These are phyloP conservation scores for Ophion slaviceki DNA, from an alignment of 2,888 invertebrate genomes.

Conservation along the genomic window DNA sequence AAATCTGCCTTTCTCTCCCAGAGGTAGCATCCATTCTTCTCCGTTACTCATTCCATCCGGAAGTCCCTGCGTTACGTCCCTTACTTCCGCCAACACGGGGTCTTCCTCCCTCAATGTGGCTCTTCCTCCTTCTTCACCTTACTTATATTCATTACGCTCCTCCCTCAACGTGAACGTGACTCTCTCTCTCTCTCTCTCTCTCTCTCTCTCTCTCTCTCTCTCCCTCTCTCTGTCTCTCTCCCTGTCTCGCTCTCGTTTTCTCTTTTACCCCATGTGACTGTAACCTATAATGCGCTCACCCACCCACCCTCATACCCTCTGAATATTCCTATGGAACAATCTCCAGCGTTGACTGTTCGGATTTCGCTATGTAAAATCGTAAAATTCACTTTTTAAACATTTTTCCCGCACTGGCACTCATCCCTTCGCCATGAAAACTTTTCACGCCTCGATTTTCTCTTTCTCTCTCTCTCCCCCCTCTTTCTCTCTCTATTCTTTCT, in stretches of 20 bases:
- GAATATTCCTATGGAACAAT: slow-evolving; percentile 43
- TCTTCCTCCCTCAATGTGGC: slow-evolving; percentile 26
- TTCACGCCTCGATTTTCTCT: slow-evolving; percentile 39
- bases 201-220: background rate
- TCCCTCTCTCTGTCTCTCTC: slow-evolving; percentile 1
- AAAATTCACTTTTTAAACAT: slow-evolving; percentile 66
- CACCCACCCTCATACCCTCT: slow-evolving; percentile 38
- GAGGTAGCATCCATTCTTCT: slow-evolving; percentile 52
- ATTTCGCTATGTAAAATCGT: slow-evolving; percentile 63
- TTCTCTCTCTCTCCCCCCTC: background rate
- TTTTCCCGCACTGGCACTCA: slow-evolving; percentile 51
- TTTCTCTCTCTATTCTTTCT: background rate
- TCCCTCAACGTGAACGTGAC: slow-evolving; percentile 38
- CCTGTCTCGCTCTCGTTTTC: slow-evolving; percentile 1
- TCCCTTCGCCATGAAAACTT: slow-evolving; percentile 57
- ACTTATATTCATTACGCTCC: slow-evolving; percentile 51
- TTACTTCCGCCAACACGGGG: slow-evolving; percentile 19
- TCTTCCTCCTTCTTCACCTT: slow-evolving; percentile 46
- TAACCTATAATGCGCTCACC: slow-evolving; percentile 28
- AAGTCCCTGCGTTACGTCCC: slow-evolving; percentile 31
- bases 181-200: slow-evolving; percentile 30
- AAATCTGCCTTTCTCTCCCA: slow-evolving; percentile 70
- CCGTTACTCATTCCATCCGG: slow-evolving; percentile 56
- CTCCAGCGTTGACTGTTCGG: slow-evolving; percentile 43
- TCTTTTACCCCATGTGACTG: slow-evolving; percentile 19